A percentile compares a stretch with the other conserved stretches of the same genome.
phyloP scores from a whole-genome alignment of 2,113 vertebrate genomes.

The Aptenodytes patagonicus region DNA sequence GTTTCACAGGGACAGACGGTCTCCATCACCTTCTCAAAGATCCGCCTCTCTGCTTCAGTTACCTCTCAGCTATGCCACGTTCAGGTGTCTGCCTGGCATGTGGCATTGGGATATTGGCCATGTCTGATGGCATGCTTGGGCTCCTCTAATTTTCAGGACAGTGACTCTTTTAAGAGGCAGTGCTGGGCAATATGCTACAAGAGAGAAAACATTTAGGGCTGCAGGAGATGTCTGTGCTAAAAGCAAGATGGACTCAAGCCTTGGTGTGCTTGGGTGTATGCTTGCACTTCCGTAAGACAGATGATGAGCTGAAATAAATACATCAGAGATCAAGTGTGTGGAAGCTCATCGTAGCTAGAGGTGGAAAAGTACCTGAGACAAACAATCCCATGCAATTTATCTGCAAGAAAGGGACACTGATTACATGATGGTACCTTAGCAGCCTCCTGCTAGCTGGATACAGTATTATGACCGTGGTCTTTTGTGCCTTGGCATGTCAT shows the following conservation, averaged over 20 bases:
- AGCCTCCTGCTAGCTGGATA: neutral
- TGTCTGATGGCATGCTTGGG: neutral
- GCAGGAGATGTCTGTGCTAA: neutral
- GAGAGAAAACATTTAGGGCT: neutral
- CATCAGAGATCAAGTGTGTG: neutral
- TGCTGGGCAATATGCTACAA: neutral
- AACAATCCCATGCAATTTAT: neutral
- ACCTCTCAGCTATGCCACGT: fast-evolving
- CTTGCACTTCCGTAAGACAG: neutral
- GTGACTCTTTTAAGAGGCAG: neutral
- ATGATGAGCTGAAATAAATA: neutral
- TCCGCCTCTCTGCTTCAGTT: neutral
- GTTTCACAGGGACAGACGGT: neutral
- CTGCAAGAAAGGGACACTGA: neutral
- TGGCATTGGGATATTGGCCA: neutral
- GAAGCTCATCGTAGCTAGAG: neutral
- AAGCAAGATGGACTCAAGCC: neutral
- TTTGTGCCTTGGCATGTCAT: neutral
- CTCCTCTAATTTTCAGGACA: neutral
- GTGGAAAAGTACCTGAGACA: neutral
- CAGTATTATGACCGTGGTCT: too few relatives aligned
- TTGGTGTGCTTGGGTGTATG: neutral
- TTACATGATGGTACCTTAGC: neutral
- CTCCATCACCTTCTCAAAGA: neutral
- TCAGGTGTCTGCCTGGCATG: neutral